Conservation (phyloP, 2,113 vertebrate genomes). For the Lasiurus borealis region DNA sequence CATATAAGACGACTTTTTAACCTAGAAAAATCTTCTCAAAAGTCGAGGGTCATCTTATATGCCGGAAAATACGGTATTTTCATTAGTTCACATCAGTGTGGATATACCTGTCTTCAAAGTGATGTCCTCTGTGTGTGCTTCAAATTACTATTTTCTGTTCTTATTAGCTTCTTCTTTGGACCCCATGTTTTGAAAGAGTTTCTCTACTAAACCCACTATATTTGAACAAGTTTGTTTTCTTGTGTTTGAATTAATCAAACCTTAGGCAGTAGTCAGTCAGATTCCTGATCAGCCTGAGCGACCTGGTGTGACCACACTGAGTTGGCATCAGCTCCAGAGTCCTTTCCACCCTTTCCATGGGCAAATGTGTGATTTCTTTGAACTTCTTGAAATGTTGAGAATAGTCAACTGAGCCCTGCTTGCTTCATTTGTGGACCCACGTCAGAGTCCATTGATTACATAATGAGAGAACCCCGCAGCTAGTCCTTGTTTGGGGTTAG, state of each 20-base stretch:
- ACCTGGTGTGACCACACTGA: neutral
- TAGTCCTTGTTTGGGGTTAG: neutral
- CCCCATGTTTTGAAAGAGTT: neutral
- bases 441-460: neutral
- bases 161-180: conserved; percentile 12
- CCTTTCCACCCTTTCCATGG: neutral
- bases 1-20: too few relatives aligned
- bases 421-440: neutral
- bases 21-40: too few relatives aligned
- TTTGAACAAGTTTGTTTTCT: conserved; percentile 34
- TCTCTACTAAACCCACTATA: neutral
- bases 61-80: neutral
- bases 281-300: neutral
- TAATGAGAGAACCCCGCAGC: neutral
- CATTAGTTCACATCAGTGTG: neutral
- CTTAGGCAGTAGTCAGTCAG: neutral
- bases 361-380: conserved; percentile 16
- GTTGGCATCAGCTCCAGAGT: neutral
- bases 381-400: conserved; percentile 1
- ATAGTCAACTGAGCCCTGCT: neutral
- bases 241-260: conserved; percentile 12
- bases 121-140: neutral
- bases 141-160: neutral
- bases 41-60: too few relatives aligned
- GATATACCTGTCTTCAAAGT: neutral